A percentile compares a stretch with the other conserved stretches of the same genome.
Evolutionary conservation across 2,113 vertebrate genomes (phyloP).

Genomic region (Phainopepla nitens): DNA sequence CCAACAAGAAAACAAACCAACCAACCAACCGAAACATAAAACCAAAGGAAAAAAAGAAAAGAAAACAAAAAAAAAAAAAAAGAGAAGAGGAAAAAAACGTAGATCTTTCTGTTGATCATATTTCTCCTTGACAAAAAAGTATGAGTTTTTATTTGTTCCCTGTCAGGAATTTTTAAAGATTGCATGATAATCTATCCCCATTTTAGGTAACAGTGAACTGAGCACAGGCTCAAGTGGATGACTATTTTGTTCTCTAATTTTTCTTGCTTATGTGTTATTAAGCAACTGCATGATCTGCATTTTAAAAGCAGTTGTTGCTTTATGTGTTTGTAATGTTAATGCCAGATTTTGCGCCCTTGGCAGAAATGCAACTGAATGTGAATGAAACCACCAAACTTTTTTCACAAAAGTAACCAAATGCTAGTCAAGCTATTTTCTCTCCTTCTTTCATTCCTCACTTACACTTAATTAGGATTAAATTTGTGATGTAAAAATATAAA

Average conservation of each 20-base stretch:
- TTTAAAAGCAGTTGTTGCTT: neutral
- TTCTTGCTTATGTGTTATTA: neutral
- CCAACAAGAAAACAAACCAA: neutral
- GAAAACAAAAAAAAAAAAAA: too few species aligned
- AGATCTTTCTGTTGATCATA: neutral
- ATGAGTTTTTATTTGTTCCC: neutral
- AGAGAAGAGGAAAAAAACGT: accelerated
- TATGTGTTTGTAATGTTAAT: neutral
- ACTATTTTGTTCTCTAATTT: neutral
- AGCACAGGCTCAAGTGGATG: neutral
- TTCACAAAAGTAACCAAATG: neutral
- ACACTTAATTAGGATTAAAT: neutral
- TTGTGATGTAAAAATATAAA: neutral
- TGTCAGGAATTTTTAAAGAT: neutral
- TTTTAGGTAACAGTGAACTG: neutral
- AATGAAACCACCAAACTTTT: neutral
- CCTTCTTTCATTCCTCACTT: neutral
- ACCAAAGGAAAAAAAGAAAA: too few species aligned
- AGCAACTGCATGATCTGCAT: neutral
- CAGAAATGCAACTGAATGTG: neutral
- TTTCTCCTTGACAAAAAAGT: neutral
- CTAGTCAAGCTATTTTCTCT: neutral
- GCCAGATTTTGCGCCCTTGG: neutral
- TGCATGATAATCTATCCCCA: neutral
- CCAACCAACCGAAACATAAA: neutral